Evolutionary conservation across 1,140 invertebrate genomes (phyloP), one percentile per base, ranked within the genome.

Genomic region (Orchesella cincta): DNA sequence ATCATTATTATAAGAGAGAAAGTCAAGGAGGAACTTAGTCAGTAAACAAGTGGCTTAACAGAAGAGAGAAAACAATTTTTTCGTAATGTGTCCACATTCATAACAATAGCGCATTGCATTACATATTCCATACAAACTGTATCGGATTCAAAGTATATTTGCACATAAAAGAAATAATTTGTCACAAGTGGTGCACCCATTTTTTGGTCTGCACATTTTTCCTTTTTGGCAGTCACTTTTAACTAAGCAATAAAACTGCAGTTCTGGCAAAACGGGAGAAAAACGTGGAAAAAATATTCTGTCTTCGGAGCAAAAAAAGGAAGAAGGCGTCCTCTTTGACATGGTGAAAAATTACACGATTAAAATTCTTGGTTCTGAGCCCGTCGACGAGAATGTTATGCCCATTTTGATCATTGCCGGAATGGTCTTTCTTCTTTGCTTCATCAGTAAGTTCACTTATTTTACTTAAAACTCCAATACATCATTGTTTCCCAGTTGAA

Each of bases 401-500:
- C 20, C 73, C 35, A n/a, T 78, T 20, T 18, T 78, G 16, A 78
- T 78, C 29, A 74, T 78, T 14, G 72, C 76, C 0, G 76, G 76
- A 16, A 78, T 78, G 76, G 54, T 74, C 34, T 78, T 78, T 29
- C 73, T 78, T 23, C 76, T 78, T 5, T 52, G 34, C 39, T 78
- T 78, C 34, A 78, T 78, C 33, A 64, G 76, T 78, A 52, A 78
- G 76, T 67, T 31, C 31, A 1, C 26, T 1, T 54, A 26, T 76
- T 70, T 71, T 20, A 26, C 31, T 20, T 62, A 16, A 26, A 26
- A 54, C 28, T 57, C 33, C 52, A 52, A 33, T 67, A 64, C 12
- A 62, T n/a, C 23, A 28, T 62, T n/a, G 8, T 14, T n/a, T 62
- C 5, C 8, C 8, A 46, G 8, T 46, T 46, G 20, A 46, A 46